Evolutionary conservation across 2,888 invertebrate species (phyloP).

Genomic region (Apamea anceps): DNA sequence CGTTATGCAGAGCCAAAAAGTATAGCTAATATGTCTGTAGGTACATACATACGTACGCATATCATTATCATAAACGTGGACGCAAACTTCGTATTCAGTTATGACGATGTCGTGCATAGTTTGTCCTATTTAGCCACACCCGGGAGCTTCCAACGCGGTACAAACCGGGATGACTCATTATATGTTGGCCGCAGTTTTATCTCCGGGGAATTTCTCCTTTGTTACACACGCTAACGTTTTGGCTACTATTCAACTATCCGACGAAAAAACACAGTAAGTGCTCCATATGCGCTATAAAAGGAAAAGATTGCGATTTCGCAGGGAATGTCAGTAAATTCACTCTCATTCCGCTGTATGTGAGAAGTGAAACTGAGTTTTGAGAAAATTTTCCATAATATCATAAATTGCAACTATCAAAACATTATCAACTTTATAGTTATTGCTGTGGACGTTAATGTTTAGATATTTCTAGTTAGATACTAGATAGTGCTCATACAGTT

Average conservation of each 20-base stretch:
- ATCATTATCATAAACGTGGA: slow-evolving; percentile 28
- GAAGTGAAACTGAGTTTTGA: slow-evolving; percentile 21
- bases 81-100: slow-evolving; percentile 40
- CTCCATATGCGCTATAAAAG: slow-evolving; percentile 62
- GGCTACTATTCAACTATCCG: slow-evolving; percentile 78
- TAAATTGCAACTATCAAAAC: slow-evolving; percentile 18
- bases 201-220: slow-evolving; percentile 79
- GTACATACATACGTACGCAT: neutral
- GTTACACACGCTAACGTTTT: slow-evolving; percentile 75
- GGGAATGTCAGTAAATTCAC: slow-evolving; percentile 13
- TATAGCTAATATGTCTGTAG: slow-evolving; percentile 4
- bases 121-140: slow-evolving; percentile 58
- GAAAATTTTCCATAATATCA: slow-evolving; percentile 23
- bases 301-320: slow-evolving; percentile 38
- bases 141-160: slow-evolving; percentile 66
- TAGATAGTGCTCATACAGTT: neutral
- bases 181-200: slow-evolving; percentile 72
- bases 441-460: neutral
- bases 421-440: slow-evolving; percentile 19
- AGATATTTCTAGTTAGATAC: slow-evolving; percentile 17
- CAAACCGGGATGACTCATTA: slow-evolving; percentile 76
- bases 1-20: slow-evolving; percentile 27
- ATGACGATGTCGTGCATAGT: slow-evolving; percentile 41
- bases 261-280: slow-evolving; percentile 61
- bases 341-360: neutral